phyloP scores from a whole-genome alignment of 2,113 vertebrate genomes.

The Zosterops borbonicus region DNA sequence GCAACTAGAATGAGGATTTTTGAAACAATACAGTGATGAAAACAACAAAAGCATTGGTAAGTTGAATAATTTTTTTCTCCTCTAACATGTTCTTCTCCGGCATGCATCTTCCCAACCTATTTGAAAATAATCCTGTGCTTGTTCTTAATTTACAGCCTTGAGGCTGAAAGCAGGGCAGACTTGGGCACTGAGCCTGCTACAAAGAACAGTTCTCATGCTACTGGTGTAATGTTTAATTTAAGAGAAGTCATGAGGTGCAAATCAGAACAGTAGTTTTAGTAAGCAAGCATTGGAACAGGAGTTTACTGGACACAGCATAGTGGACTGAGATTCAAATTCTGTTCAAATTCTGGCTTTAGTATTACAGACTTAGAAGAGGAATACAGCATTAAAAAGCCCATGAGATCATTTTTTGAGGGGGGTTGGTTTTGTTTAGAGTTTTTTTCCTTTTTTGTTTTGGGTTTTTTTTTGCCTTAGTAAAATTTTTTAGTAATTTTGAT shows the following conservation, averaged over 20 bases:
- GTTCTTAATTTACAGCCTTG: not conserved
- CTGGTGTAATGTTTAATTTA: not conserved
- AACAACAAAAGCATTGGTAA: slow-evolving; percentile 24
- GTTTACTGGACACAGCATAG: not conserved
- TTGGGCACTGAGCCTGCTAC: not conserved
- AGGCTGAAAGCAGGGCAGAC: not conserved
- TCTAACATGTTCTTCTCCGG: not conserved
- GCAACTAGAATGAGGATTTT: not conserved
- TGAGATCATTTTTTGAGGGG: not conserved
- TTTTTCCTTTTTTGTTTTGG: not conserved
- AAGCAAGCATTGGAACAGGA: not conserved
- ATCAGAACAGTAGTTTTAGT: not conserved
- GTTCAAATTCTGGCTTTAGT: not conserved
- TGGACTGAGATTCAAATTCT: not conserved
- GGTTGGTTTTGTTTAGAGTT: not conserved
- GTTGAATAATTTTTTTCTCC: not conserved
- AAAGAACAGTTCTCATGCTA: not conserved
- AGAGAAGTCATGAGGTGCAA: not conserved
- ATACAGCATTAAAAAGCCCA: not conserved
- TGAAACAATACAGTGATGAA: not conserved
- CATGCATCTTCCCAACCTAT: not conserved
- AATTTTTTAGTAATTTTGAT: not conserved
- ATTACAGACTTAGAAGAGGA: not conserved
- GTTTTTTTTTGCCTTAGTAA: not conserved
- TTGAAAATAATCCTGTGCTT: not conserved